These are phyloP conservation scores for Gerosis bhagava DNA, from an alignment of 2,888 invertebrate species.

Conservation along the genomic window DNA sequence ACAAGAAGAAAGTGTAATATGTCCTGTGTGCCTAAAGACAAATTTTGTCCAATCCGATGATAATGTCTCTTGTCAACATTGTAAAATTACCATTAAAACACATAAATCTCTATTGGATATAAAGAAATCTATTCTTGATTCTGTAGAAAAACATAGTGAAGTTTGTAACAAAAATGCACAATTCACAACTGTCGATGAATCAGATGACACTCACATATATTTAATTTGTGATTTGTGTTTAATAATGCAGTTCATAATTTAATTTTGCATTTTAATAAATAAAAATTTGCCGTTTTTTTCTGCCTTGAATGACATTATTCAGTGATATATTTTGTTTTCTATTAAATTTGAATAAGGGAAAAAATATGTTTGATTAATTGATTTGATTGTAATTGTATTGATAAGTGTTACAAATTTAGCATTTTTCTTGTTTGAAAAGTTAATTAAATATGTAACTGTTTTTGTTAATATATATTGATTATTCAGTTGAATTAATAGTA, in stretches of 20 bases:
- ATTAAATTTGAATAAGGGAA: too few relatives aligned
- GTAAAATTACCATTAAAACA: constrained; percentile 55
- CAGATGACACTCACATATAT: constrained; percentile 59
- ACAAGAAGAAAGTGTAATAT: constrained; percentile 65
- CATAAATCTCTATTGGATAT: constrained; percentile 49
- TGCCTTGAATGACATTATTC: too few relatives aligned
- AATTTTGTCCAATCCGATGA: constrained; percentile 48
- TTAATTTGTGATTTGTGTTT: constrained; percentile 62
- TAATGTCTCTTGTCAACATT: constrained; percentile 52
- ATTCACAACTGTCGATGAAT: constrained; percentile 55
- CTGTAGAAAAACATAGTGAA: constrained; percentile 54
- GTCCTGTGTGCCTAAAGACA: constrained; percentile 76
- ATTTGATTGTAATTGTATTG: too few relatives aligned
- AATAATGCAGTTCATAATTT: constrained; percentile 64
- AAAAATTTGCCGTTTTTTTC: too few relatives aligned
- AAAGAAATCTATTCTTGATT: constrained; percentile 47
- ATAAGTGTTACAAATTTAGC: too few relatives aligned
- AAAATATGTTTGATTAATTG: too few relatives aligned
- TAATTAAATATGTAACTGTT: too few relatives aligned
- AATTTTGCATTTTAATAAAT: too few relatives aligned
- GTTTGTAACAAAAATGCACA: constrained; percentile 51
- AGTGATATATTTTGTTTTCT: too few relatives aligned
- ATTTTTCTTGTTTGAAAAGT: too few relatives aligned
- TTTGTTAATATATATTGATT: too few relatives aligned
- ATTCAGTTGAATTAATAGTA: too few relatives aligned